Base-by-base conservation (phyloP, 1,140 invertebrate genomes). In the Eumeta japonica region DNA sequence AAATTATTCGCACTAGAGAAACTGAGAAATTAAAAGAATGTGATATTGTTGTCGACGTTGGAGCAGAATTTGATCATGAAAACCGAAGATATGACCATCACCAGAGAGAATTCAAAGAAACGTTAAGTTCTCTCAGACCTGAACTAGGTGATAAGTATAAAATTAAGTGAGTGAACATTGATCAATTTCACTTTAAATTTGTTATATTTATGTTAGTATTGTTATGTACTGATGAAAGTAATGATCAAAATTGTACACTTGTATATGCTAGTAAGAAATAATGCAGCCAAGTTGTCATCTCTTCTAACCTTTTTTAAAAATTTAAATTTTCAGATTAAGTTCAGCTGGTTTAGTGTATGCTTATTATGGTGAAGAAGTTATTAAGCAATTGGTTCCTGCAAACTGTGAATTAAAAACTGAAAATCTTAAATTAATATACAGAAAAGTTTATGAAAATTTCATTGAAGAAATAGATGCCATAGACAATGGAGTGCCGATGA, bases 11-110 rank as follows among this genome's bases (percentile, higher is more conserved):
- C 71, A 86, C 80, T 20, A 58, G 80, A 35, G 74, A 83, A 50
- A 38, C 46, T 24, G 56, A 67, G 7, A 57, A 89, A 43, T 75
- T 98, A 28, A 79, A 87, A 10, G 81, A 81, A 3, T 98, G 94
- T 78, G 92, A 97, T 61, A 86, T 98, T 48, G 92, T 99, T 13
- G 86, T 99, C 3, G 97, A 99, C 78, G 95, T 99, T 16, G 97
- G 97, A n/a, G 85, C 81, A 3, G 81, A 84, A 11, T 99, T 89
- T 75, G 82, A 98, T 77, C 85, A 84, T 32, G 60, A 70, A 2
- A 86, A 58, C 30, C 79, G 88, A 42, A 79, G 88, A 52, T 99
- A 89, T 75, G 97, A 99, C 75, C 97, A 99, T 76, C 97, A 99
- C 68, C 96, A 98, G 75, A 83, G 83, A 71, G 79, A 78, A 20